These are phyloP conservation scores for Myotis brandtii DNA, from an alignment of 2,113 vertebrate genomes.

Conservation along the genomic window DNA sequence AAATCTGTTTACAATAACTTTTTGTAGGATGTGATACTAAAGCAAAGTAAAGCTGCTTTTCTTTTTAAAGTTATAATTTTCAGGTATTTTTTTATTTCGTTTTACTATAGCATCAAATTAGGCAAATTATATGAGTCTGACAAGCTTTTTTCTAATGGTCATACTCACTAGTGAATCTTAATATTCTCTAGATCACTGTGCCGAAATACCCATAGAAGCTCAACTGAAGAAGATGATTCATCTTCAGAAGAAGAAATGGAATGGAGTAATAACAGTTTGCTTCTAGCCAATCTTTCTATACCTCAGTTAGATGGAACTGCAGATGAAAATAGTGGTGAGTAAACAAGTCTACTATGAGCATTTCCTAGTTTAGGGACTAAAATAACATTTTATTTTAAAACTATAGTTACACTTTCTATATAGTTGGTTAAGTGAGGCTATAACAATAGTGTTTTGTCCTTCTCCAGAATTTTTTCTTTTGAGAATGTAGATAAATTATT, in stretches of 20 bases:
- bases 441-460: neutral
- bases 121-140: conserved; percentile 2
- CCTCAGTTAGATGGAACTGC: conserved; percentile 98
- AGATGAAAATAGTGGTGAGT: conserved; percentile 97
- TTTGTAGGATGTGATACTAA: conserved; percentile 37
- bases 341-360: conserved; percentile 49
- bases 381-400: conserved; percentile 37
- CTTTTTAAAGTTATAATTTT: conserved; percentile 50
- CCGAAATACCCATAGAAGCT: conserved; percentile 89
- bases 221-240: conserved; percentile 92
- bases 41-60: conserved; percentile 42
- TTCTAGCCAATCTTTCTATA: conserved; percentile 94
- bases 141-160: neutral
- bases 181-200: conserved; percentile 85
- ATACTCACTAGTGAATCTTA: conserved; percentile 37
- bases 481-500: neutral
- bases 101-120: conserved; percentile 25
- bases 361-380: conserved; percentile 36
- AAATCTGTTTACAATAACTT: conserved; percentile 5
- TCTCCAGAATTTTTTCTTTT: conserved; percentile 9
- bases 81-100: neutral
- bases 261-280: conserved; percentile 91
- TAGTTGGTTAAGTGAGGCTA: neutral
- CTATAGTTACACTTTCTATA: neutral
- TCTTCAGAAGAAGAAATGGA: conserved; percentile 97